Evolutionary conservation across 2,797 vertebrate species (phyloP), one percentile per base, ranked within the genome.

Genomic region (Eospalax fontanierii): DNA sequence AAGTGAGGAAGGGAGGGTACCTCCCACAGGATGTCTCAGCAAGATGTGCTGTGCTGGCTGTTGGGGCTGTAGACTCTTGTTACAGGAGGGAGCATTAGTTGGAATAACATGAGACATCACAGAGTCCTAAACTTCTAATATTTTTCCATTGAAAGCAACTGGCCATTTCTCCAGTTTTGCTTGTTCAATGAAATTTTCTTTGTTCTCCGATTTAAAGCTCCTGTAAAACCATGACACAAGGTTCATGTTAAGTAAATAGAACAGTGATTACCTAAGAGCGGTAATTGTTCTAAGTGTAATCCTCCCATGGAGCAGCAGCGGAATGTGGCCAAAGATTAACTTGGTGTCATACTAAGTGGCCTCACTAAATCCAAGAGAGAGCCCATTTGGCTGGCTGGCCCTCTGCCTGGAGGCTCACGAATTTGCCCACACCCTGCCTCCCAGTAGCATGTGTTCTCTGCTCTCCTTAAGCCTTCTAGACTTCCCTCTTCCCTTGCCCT

Each of bases 91-190:
- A 16, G 24, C 90, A 57, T 11, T 65, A 61, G 43, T 40, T 83
- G 28, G 38, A 70, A 61, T 28, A 88, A 70, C 73, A 22, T 2
- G 73, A 91, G 57, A 24, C 65, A 7, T 30, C 50, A 71, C 63
- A 54, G 75, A 40, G 33, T 50, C 26, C 21, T 70, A 38, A 78
- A 50, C 33, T 71, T 79, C 33, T 68, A 50, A 79, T 79, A 68
- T 78, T 79, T 90, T 40, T 79, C 40, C 43, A 79, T 89, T 89
- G 66, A 90, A 46, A 94, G 54, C 73, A 94, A 54, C 33, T 54
- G 63, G 54, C 15, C 43, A 54, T 54, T 79, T 66, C 21, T 50
- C 46, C 21, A 16, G 14, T 33, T 63, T 78, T 28, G 11, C 26
- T 89, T 71, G 21, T 71, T 63, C 70, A 79, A 3, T 76, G 79